Percentiles rank a stretch among this genome's conserved stretches.
These are phyloP conservation scores for Oceanodroma tethys DNA, from an alignment of 2,113 vertebrate genomes.

Conservation along the genomic window DNA sequence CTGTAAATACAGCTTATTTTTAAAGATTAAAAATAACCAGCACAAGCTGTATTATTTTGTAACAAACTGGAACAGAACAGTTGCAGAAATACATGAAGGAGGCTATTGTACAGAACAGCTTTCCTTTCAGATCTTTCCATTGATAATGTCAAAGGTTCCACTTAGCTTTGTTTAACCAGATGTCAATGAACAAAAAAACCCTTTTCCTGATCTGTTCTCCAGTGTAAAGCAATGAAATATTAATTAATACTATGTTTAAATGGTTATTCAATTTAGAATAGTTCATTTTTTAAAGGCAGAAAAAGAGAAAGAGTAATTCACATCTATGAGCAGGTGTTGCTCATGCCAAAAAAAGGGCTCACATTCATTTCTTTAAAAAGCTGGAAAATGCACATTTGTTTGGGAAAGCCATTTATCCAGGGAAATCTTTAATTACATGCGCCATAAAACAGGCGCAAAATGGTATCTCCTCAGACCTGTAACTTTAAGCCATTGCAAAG, in stretches of 20 bases:
- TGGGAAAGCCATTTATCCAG: conserved; percentile 5
- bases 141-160: conserved; percentile 61
- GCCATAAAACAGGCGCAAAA: conserved; percentile 38
- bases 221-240: conserved; percentile 69
- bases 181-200: conserved; percentile 26
- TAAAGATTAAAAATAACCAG: neutral
- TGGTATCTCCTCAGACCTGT: conserved; percentile 10
- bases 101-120: neutral
- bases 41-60: neutral
- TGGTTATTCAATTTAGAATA: conserved; percentile 58
- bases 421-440: conserved; percentile 50
- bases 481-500: conserved; percentile 1
- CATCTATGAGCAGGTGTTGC: conserved; percentile 14
- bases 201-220: conserved; percentile 19
- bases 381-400: neutral
- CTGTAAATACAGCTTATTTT: neutral
- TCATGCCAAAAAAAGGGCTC: neutral
- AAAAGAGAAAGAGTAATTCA: conserved; percentile 42
- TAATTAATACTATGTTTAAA: conserved; percentile 72
- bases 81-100: conserved; percentile 34
- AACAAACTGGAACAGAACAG: conserved; percentile 1
- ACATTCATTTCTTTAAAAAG: conserved; percentile 12
- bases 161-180: conserved; percentile 53
- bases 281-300: conserved; percentile 52
- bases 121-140: conserved; percentile 42